A percentile compares a stretch with the other conserved stretches of the same genome.
Evolutionary conservation across 2,113 vertebrate genomes (phyloP).

Genomic region (Uropsilus gracilis): DNA sequence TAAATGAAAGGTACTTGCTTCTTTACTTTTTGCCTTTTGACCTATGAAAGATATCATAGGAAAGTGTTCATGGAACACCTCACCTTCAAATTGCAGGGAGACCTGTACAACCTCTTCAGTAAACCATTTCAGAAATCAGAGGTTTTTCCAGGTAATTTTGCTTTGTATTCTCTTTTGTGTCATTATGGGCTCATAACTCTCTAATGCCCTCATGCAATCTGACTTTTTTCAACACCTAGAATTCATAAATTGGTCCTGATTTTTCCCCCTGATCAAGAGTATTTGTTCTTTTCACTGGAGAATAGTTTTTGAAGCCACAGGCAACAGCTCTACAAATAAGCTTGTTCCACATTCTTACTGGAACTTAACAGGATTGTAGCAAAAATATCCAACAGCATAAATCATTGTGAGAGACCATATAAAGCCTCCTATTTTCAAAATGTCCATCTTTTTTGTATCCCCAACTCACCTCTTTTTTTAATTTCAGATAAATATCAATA

Average conservation of each 20-base stretch:
- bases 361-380: slow-evolving; percentile 13
- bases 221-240: neutral
- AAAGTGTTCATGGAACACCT: neutral
- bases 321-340: neutral
- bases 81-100: neutral
- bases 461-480: neutral
- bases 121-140: neutral
- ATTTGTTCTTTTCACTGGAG: neutral
- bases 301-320: neutral
- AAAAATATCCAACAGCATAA: neutral
- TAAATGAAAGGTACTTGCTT: neutral
- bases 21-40: neutral
- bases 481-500: too few relatives aligned
- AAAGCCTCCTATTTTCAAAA: neutral
- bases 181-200: neutral
- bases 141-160: neutral
- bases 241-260: neutral
- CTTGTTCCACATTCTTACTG: neutral
- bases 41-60: neutral
- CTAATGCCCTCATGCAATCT: neutral
- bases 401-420: neutral
- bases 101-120: neutral
- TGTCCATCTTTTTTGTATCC: neutral
- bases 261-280: neutral
- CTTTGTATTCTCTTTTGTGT: neutral